These are phyloP conservation scores for Chaetops frenatus DNA, from an alignment of 2,113 vertebrate species.

Conservation along the genomic window DNA sequence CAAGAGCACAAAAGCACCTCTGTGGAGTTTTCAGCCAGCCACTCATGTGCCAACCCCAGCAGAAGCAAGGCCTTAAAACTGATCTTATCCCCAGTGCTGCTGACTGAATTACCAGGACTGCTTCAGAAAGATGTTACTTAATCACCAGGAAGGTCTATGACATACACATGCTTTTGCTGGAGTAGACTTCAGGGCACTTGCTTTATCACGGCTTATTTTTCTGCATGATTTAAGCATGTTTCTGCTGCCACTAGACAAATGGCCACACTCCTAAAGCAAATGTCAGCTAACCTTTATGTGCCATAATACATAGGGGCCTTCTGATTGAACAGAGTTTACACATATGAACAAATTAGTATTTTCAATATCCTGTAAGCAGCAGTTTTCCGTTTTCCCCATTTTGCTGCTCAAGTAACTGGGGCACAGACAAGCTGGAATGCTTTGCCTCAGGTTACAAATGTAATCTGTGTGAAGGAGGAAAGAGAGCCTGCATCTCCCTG, in stretches of 20 bases:
- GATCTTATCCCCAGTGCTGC: slow-evolving; percentile 28
- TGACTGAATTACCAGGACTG: slow-evolving; percentile 1
- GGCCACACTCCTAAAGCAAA: neutral
- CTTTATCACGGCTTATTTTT: slow-evolving; percentile 19
- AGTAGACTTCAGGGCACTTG: slow-evolving; percentile 3
- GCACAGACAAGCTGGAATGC: slow-evolving; percentile 1
- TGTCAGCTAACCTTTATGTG: neutral
- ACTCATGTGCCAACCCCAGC: slow-evolving; percentile 32
- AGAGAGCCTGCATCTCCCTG: neutral
- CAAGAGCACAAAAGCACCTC: slow-evolving; percentile 66
- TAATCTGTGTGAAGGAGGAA: slow-evolving; percentile 31
- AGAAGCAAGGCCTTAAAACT: slow-evolving; percentile 20
- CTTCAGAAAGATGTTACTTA: neutral
- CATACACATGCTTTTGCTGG: neutral
- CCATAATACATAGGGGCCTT: neutral
- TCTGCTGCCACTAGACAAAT: slow-evolving; percentile 4
- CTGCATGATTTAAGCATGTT: neutral
- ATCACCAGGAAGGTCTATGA: neutral
- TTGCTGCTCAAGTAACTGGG: slow-evolving; percentile 20
- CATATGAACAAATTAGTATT: neutral
- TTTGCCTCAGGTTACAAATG: slow-evolving; percentile 49
- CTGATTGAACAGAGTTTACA: neutral
- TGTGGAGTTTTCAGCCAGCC: slow-evolving; percentile 40
- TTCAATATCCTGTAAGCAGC: neutral
- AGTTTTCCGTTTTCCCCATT: neutral